Evolutionary conservation across 1,140 invertebrate genomes (phyloP), one percentile per base, ranked within the genome.

Genomic region (Brachionus rotundiformis): DNA sequence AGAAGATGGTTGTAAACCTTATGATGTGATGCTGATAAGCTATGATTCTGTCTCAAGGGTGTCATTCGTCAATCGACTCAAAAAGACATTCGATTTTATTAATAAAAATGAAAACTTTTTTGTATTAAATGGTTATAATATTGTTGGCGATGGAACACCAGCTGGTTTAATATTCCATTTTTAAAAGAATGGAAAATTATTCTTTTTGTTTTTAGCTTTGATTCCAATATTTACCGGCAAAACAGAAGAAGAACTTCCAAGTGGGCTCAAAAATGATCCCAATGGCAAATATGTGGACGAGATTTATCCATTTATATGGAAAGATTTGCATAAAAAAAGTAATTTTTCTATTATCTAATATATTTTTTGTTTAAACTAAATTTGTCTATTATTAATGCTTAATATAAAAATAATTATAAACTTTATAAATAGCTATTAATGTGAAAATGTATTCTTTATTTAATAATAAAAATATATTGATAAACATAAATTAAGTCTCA

Each of bases 141-240:
- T 96, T 79, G 92, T 97, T 1, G 95, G 95, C 0, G 95, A 98
- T 88, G 95, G 95, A 0, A 97, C 95, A 0, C 94, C 95, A 16
- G 44, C 73, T 19, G 68, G 68, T 73, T 31, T 3, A 5, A 6
- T 54, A 19, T 36, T 13, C 39, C n/a, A 33, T 68, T 36, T 16
- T 8, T 31, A 36, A 36, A n/a, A 36, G 16, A 36, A 36, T 16
- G 19, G 16, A 19, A 19, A 23, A 54, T 54, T 54, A 19, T 54
- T 7, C 2, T 54, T 23, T 16, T 54, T 23, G 2, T 8, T 54
- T 73, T 11, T 44, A 73, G 73, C 73, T 8, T 36, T 77, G 11
- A 54, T 77, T 47, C 95, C 95, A 0, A 92, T 98, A 59, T 88
- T 97, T 0, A 96, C 95, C 0, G 91, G 90, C 4, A 92, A 92